phyloP scores from a whole-genome alignment of 1,140 invertebrate species.

The Periplaneta americana region DNA sequence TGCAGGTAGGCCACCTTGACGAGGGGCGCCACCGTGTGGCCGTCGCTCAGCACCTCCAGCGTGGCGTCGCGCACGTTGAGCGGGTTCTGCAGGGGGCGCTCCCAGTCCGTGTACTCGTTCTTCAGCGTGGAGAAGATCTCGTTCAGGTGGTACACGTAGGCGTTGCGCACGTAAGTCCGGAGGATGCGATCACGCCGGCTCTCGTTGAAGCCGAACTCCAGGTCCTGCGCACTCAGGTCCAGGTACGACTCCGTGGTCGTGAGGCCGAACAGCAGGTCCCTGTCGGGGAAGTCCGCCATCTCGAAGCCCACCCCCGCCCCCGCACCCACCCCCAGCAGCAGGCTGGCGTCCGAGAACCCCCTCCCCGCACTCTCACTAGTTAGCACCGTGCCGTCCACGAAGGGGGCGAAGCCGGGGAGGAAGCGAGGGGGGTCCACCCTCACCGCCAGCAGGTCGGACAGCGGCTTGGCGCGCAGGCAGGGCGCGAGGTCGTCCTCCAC shows the following conservation, averaged over 20 bases:
- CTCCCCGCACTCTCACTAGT: conserved; percentile 25
- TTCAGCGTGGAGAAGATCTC: conserved; percentile 86
- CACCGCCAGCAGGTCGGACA: conserved; percentile 64
- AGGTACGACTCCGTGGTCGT: conserved; percentile 70
- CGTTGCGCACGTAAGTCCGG: conserved; percentile 81
- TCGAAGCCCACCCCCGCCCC: conserved; percentile 52
- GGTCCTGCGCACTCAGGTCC: conserved; percentile 61
- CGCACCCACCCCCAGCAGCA: conserved; percentile 4
- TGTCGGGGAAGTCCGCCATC: conserved; percentile 76
- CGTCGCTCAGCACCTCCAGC: conserved; percentile 71
- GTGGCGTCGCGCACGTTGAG: conserved; percentile 65
- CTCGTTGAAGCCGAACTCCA: conserved; percentile 81
- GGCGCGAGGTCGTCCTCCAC: conserved; percentile 74
- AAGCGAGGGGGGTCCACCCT: conserved; percentile 73
- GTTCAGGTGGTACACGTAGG: conserved; percentile 83
- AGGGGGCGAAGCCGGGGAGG: conserved; percentile 82
- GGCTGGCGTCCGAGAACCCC: conserved; percentile 32
- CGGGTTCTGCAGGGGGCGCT: conserved; percentile 64
- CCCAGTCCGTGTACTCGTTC: conserved; percentile 93
- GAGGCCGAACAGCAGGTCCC: conserved; percentile 69
- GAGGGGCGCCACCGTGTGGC: conserved; percentile 77
- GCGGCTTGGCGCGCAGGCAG: conserved; percentile 68
- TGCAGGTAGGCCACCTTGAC: conserved; percentile 76
- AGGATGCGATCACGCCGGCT: conserved; percentile 76
- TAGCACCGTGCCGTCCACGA: conserved; percentile 79